phyloP scores from a whole-genome alignment of 2,888 invertebrate genomes.

The Thera britannica region DNA sequence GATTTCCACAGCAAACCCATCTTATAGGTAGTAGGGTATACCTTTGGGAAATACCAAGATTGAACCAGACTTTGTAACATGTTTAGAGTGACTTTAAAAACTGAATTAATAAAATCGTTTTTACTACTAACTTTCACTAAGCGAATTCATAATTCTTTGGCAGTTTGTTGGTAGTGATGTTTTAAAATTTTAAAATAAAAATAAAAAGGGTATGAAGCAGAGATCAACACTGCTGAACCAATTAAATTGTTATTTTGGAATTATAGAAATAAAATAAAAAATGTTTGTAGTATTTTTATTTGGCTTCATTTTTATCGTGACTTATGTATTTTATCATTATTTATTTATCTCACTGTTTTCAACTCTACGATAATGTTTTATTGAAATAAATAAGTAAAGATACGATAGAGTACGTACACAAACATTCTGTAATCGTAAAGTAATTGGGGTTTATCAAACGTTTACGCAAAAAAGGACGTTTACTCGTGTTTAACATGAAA shows the following conservation, averaged over 20 bases:
- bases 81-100: conserved; percentile 26
- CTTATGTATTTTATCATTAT: too few species aligned
- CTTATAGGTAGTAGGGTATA: conserved; percentile 16
- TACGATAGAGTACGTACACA: too few species aligned
- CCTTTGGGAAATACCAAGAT: conserved; percentile 40
- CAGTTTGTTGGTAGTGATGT: not conserved
- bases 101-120: conserved; percentile 14
- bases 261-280: too few species aligned
- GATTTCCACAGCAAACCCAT: conserved; percentile 33
- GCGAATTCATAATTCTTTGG: not conserved
- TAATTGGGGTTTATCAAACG: not conserved
- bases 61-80: conserved; percentile 30
- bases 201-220: too few species aligned
- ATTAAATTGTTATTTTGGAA: too few species aligned
- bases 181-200: too few species aligned
- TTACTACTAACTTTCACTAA: conserved; percentile 1
- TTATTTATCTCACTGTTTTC: too few species aligned
- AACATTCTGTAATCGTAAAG: not conserved
- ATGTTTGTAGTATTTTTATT: too few species aligned
- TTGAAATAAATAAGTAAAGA: too few species aligned
- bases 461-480: not conserved
- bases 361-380: too few species aligned
- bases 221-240: too few species aligned
- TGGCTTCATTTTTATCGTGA: too few species aligned
- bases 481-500: not conserved